A percentile compares a stretch with the other conserved stretches of the same genome.
phyloP scores from a whole-genome alignment of 2,113 vertebrate genomes.

The Sciurus niger region DNA sequence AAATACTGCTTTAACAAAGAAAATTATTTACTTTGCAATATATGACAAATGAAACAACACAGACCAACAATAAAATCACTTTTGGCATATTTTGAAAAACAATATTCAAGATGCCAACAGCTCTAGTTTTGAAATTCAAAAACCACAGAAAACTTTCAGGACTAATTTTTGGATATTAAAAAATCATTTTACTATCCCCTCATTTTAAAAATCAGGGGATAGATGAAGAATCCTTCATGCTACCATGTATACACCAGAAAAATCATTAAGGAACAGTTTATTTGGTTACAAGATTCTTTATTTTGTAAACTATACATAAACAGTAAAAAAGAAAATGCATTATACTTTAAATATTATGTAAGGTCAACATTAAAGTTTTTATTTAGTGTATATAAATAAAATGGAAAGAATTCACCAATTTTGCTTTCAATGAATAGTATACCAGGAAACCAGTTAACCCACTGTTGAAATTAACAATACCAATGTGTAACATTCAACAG shows the following conservation, averaged over 20 bases:
- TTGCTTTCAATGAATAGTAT: slow-evolving; percentile 81
- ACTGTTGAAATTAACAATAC: slow-evolving; percentile 83
- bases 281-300: slow-evolving; percentile 96
- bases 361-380: slow-evolving; percentile 87
- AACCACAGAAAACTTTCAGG: background rate
- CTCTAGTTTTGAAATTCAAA: slow-evolving; percentile 49
- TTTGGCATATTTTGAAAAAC: background rate
- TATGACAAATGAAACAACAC: slow-evolving; percentile 54
- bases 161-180: background rate
- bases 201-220: background rate
- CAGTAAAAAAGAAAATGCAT: slow-evolving; percentile 94
- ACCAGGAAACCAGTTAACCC: slow-evolving; percentile 80
- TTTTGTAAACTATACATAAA: slow-evolving; percentile 99
- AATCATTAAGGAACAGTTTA: slow-evolving; percentile 73
- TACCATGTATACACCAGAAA: background rate
- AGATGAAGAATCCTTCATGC: background rate
- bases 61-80: background rate
- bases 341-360: slow-evolving; percentile 89
- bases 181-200: too few species aligned
- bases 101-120: background rate
- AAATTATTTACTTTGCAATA: slow-evolving; percentile 45
- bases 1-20: slow-evolving; percentile 76
- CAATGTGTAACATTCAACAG: slow-evolving; percentile 77
- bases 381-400: slow-evolving; percentile 85
- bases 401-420: slow-evolving; percentile 83